These are phyloP conservation scores for Pangasius larnaudii DNA, from an alignment of 2,797 vertebrate genomes.

Conservation along the genomic window DNA sequence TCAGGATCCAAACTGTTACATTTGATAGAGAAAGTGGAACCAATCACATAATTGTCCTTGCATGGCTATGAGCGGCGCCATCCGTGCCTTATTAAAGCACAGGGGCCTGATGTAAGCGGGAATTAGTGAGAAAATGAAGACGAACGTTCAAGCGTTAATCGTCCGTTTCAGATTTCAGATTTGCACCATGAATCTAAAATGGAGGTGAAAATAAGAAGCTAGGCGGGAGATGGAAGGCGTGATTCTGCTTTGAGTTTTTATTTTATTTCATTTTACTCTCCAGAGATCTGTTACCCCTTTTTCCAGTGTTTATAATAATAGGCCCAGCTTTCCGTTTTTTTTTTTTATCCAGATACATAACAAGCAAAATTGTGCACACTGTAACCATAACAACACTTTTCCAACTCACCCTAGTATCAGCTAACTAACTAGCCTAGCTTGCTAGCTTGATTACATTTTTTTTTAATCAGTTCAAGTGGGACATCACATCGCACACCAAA, in stretches of 20 bases:
- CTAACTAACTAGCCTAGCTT: background rate
- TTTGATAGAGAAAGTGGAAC: conserved; percentile 75
- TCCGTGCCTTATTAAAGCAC: conserved; percentile 74
- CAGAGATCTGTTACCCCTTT: background rate
- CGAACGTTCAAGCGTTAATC: conserved; percentile 64
- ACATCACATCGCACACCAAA: too few relatives aligned
- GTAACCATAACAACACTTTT: background rate
- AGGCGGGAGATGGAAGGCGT: background rate
- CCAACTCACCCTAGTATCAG: background rate
- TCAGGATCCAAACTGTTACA: conserved; percentile 70
- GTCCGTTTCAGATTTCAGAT: conserved; percentile 70
- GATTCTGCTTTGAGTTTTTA: background rate
- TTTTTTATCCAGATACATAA: background rate
- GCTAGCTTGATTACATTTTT: background rate
- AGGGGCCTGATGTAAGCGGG: conserved; percentile 71
- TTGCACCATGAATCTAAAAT: conserved; percentile 69
- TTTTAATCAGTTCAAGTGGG: background rate
- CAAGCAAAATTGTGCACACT: background rate
- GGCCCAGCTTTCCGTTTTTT: background rate
- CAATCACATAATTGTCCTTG: conserved; percentile 82
- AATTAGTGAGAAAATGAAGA: conserved; percentile 78
- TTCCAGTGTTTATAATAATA: background rate
- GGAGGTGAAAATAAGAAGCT: conserved; percentile 64
- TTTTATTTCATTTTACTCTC: background rate
- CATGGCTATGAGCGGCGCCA: conserved; percentile 77